Evolutionary conservation across 2,113 vertebrate species (phyloP).

Genomic region (Megaleporinus macrocephalus): DNA sequence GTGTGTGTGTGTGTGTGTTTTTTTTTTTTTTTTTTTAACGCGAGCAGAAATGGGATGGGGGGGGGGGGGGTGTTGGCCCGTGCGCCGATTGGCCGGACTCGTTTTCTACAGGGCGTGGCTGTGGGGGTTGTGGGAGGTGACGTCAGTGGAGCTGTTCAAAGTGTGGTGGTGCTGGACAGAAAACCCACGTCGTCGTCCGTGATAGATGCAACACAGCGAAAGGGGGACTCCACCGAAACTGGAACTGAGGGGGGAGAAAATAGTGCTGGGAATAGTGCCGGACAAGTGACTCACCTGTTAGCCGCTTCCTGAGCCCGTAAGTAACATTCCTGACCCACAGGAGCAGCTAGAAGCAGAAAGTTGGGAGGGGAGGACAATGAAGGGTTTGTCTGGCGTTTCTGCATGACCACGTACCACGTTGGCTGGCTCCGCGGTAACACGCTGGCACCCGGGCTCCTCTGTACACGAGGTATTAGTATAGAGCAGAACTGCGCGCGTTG

Average conservation of each 20-base stretch:
- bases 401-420: constrained; percentile 1
- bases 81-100: constrained; percentile 39
- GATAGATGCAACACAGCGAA: constrained; percentile 43
- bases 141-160: constrained; percentile 80
- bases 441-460: not conserved
- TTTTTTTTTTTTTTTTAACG: constrained; percentile 21
- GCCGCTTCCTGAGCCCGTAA: not conserved
- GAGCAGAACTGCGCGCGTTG: not conserved
- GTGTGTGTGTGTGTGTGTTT: no score
- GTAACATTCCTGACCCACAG: constrained; percentile 4
- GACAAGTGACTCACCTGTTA: constrained; percentile 9
- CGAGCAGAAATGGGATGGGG: no score
- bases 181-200: constrained; percentile 47
- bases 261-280: constrained; percentile 2
- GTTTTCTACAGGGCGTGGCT: constrained; percentile 68
- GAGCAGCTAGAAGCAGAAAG: not conserved
- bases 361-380: not conserved
- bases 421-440: not conserved
- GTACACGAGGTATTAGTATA: not conserved
- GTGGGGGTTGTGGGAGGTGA: constrained; percentile 61
- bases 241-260: not conserved
- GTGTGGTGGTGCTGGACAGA: constrained; percentile 77
- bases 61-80: not conserved
- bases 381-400: constrained; percentile 14
- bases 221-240: constrained; percentile 19